These are phyloP conservation scores for Apodemia duryi DNA, from an alignment of 2,888 invertebrate species.

Conservation along the genomic window DNA sequence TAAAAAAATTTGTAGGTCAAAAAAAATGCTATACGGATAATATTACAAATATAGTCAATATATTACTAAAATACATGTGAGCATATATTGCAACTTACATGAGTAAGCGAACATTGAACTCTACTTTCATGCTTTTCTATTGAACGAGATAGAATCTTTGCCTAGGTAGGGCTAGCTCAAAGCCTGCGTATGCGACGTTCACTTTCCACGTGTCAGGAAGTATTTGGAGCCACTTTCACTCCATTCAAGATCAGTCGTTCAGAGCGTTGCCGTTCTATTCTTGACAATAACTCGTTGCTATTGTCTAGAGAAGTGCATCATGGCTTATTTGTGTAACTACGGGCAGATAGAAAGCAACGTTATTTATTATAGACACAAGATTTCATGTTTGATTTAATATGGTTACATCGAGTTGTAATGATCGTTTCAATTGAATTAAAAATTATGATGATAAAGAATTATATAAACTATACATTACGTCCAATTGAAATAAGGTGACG, in stretches of 20 bases:
- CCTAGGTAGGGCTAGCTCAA: conserved; percentile 40
- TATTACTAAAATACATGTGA: neutral
- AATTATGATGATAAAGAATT: too few relatives aligned
- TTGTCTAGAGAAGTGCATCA: conserved; percentile 38
- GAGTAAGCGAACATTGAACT: conserved; percentile 33
- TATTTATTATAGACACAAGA: conserved; percentile 4
- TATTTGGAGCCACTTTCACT: conserved; percentile 69
- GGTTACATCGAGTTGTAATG: neutral
- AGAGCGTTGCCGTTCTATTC: conserved; percentile 42
- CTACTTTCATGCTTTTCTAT: conserved; percentile 48
- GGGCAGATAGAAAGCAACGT: conserved; percentile 16
- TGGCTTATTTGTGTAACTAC: conserved; percentile 20
- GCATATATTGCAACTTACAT: neutral
- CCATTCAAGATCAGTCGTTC: conserved; percentile 74
- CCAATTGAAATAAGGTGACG: too few relatives aligned
- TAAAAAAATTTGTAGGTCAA: too few relatives aligned
- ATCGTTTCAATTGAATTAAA: neutral
- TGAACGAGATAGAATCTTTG: conserved; percentile 51
- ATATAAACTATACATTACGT: too few relatives aligned
- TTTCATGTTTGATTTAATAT: conserved; percentile 15
- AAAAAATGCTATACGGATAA: too few relatives aligned
- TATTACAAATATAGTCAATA: neutral
- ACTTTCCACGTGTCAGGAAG: conserved; percentile 74
- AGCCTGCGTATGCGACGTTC: conserved; percentile 50
- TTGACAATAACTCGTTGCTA: conserved; percentile 47